These are phyloP conservation scores for Lutjanus argentimaculatus DNA, from an alignment of 2,797 vertebrate genomes.

Conservation along the genomic window DNA sequence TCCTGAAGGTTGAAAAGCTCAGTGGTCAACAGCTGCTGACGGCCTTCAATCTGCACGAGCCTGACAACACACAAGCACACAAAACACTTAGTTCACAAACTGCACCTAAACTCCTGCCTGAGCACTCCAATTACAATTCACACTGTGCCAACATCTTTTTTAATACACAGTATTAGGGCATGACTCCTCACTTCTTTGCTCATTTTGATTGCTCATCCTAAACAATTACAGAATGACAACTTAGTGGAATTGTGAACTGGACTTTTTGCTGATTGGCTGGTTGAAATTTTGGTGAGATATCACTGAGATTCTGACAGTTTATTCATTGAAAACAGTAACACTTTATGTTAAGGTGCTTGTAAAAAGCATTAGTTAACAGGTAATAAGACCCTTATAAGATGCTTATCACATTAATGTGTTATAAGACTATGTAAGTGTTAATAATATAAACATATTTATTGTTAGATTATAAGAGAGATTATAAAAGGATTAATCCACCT, in stretches of 20 bases:
- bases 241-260: background rate
- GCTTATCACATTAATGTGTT: too few species aligned
- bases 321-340: background rate
- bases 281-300: background rate
- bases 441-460: too few species aligned
- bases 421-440: too few species aligned
- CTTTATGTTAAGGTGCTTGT: too few species aligned
- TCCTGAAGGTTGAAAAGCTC: slow-evolving; percentile 67
- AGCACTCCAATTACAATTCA: background rate
- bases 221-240: background rate
- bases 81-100: background rate
- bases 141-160: background rate
- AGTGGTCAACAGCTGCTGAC: slow-evolving; percentile 64
- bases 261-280: background rate
- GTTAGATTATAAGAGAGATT: too few species aligned
- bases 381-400: too few species aligned
- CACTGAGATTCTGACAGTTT: background rate
- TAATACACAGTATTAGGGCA: too few species aligned
- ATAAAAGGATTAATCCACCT: too few species aligned
- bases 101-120: background rate
- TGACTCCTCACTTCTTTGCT: background rate
- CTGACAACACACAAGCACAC: slow-evolving; percentile 56
- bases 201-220: background rate
- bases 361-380: too few species aligned
- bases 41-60: slow-evolving; percentile 60